Conservation (phyloP, 2,797 vertebrate species). For the Eutrigla gurnardus region DNA sequence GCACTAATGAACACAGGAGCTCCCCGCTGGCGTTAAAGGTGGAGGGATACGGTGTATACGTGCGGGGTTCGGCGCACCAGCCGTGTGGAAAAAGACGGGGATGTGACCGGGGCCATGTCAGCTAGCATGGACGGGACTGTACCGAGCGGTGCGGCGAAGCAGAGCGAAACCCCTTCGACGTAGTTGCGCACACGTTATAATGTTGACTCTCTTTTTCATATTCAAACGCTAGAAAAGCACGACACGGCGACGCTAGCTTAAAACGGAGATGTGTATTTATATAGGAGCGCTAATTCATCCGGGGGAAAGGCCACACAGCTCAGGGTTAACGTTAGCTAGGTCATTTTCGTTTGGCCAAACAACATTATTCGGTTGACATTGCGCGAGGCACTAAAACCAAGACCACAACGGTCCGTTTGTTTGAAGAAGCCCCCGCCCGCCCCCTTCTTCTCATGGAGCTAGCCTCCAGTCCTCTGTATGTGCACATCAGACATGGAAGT, state of each 20-base stretch:
- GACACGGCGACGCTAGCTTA: background rate
- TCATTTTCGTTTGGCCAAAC: conserved; percentile 27
- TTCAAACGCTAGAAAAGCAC: no score
- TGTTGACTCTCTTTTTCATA: background rate
- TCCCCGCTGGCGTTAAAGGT: background rate
- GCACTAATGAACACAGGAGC: conserved; percentile 3
- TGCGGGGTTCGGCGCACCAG: background rate
- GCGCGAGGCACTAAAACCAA: conserved; percentile 16
- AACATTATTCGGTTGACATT: conserved; percentile 30
- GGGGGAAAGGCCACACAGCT: background rate
- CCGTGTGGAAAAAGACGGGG: conserved; percentile 20
- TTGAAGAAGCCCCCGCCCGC: conserved; percentile 48
- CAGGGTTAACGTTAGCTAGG: conserved; percentile 18
- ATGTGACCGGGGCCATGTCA: conserved; percentile 4
- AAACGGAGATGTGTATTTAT: background rate
- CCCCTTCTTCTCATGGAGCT: conserved; percentile 65
- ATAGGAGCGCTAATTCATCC: background rate
- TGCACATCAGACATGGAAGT: conserved; percentile 62
- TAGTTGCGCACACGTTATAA: conserved; percentile 32
- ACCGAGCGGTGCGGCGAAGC: conserved; percentile 1
- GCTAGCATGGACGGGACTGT: conserved; percentile 33
- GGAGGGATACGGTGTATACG: conserved; percentile 1
- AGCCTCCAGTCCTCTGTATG: conserved; percentile 55
- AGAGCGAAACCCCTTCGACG: background rate
- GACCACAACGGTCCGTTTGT: conserved; percentile 30